Conservation (phyloP, 2,888 invertebrate species). For the Masnerella sp. region DNA sequence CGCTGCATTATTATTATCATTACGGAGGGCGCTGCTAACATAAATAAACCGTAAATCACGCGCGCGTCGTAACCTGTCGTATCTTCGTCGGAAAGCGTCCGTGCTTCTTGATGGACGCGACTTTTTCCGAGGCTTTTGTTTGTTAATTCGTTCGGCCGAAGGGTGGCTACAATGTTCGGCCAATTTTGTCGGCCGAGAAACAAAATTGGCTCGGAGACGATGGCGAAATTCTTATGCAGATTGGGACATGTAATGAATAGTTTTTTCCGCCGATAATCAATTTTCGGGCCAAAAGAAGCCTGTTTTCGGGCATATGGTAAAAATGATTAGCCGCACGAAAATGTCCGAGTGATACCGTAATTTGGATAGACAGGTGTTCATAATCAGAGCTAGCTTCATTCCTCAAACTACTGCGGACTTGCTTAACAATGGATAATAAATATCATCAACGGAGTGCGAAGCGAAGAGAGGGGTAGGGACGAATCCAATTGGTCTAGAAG, state of each 20-base stretch:
- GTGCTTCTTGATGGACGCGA: constrained; percentile 64
- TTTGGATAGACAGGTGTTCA: constrained; percentile 48
- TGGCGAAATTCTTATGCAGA: constrained; percentile 39
- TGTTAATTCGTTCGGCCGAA: background rate
- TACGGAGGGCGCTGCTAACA: constrained; percentile 73
- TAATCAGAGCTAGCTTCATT: constrained; percentile 39
- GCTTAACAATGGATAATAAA: constrained; percentile 45
- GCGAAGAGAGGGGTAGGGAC: constrained; percentile 1
- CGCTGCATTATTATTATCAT: constrained; percentile 69
- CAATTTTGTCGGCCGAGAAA: background rate
- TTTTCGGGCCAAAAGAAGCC: constrained; percentile 2
- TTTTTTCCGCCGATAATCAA: constrained; percentile 28
- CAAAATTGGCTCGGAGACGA: too few species aligned
- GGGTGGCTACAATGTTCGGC: background rate
- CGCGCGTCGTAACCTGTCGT: constrained; percentile 72
- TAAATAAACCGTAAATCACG: constrained; percentile 76
- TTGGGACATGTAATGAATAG: constrained; percentile 5
- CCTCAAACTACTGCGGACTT: constrained; percentile 10
- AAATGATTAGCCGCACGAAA: constrained; percentile 48
- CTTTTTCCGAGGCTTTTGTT: constrained; percentile 57
- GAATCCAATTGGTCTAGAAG: constrained; percentile 7
- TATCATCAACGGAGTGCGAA: constrained; percentile 30
- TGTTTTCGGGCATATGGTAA: constrained; percentile 26
- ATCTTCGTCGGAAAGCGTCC: too few species aligned
- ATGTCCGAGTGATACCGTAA: constrained; percentile 43